Base-by-base conservation (phyloP, 2,113 vertebrate species). In the Prietella phreatophila region DNA sequence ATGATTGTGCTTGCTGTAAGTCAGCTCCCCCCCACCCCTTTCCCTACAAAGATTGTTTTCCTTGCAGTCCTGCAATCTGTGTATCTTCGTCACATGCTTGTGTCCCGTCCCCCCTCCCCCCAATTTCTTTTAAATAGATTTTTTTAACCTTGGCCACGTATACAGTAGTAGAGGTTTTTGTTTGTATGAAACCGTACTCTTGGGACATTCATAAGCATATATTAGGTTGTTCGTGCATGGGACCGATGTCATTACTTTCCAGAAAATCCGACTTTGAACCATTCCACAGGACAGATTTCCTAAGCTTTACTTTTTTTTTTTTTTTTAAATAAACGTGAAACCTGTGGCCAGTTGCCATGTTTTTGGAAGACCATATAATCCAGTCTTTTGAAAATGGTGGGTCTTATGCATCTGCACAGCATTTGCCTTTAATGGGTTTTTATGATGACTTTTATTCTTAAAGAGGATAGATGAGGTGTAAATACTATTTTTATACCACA, bases 401-500 rank as follows among this genome's bases (percentile, higher is more conserved):
- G 79, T 67, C n/a, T 78, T 90, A 87, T 91, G 87, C 85, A 90
- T 75, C 71, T 90, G 88, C 89, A 90, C 86, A 91, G 90, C 87
- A 76, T 86, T 90, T 87, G 85, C 86, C 83, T 90, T 88, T 39
- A 73, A 82, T 30, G 80, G 80, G 56, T 83, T 91, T 81, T 67
- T 27, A 56, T 55, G 69, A 55, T 75, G 3, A 42, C 13, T 82
- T 47, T 47, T 47, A 6, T 47, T 47, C 58, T 63, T 82, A 10
- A 61, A 60, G 78, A n/a, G 55, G 25, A 76, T 61, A 84, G 88
- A 65, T 81, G 67, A 89, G 91, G 81, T 94, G 94, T 94, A 94
- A 86, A 94, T 94, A 75, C 79, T 91, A 90, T 89, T 94, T 95
- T 95, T 94, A 73, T 95, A 94, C 90, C 86, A 92, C 91, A 89